A percentile compares a stretch with the other conserved stretches of the same genome.
Evolutionary conservation across 2,888 invertebrate species (phyloP).

Genomic region (Barypeithes pellucidus): DNA sequence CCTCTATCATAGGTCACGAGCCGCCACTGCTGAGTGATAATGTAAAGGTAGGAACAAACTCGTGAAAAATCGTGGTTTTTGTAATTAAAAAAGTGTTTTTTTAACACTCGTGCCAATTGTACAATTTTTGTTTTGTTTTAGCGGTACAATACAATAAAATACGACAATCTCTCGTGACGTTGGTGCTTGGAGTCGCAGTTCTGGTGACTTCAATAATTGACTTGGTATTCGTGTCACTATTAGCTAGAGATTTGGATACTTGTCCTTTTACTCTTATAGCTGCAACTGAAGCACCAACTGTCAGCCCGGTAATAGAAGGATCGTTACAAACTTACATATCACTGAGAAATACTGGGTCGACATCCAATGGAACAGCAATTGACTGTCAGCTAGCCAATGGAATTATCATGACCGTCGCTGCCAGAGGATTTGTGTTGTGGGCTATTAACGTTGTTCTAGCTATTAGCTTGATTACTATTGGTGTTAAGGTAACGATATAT

Average conservation of each 20-base stretch:
- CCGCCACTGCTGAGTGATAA: no score
- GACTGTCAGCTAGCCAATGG: slow-evolving; percentile 56
- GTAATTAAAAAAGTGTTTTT: no score
- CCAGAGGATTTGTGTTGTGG: slow-evolving; percentile 71
- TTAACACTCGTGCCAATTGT: no score
- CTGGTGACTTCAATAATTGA: slow-evolving; percentile 56
- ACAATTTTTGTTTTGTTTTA: slow-evolving; percentile 42
- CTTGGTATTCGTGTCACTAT: slow-evolving; percentile 54
- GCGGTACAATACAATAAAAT: slow-evolving; percentile 51
- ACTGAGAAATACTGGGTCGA: slow-evolving; percentile 4
- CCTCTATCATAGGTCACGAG: no score
- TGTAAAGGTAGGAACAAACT: no score
- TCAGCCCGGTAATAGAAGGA: background rate
- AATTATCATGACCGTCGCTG: slow-evolving; percentile 65
- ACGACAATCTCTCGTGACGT: slow-evolving; percentile 45
- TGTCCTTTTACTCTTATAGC: slow-evolving; percentile 40
- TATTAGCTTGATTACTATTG: slow-evolving; percentile 49
- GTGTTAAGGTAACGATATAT: slow-evolving; percentile 54
- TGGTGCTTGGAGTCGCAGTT: slow-evolving; percentile 53
- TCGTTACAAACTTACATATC: background rate
- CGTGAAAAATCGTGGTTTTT: no score
- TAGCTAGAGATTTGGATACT: slow-evolving; percentile 55
- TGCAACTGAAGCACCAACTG: slow-evolving; percentile 8
- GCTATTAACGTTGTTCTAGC: slow-evolving; percentile 66
- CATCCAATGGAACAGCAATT: background rate